Percentiles rank a stretch among this genome's conserved stretches.
Conservation (phyloP, 2,113 vertebrate genomes). For the Macquaria australasica region DNA sequence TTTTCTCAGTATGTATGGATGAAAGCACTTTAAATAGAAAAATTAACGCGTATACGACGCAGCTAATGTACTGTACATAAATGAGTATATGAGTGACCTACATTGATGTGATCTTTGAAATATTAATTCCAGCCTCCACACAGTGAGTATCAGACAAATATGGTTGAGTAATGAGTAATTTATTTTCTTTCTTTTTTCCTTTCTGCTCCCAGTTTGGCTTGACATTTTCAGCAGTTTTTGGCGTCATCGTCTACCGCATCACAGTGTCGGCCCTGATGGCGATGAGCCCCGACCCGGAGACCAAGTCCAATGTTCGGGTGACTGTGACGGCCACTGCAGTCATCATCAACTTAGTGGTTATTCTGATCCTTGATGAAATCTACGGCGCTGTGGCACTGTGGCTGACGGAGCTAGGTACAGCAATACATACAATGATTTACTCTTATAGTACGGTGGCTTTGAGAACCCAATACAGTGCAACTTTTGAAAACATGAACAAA, state of each 20-base stretch:
- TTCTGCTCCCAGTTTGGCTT: conserved; percentile 87
- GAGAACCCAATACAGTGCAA: neutral
- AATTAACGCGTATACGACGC: neutral
- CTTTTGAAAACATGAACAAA: neutral
- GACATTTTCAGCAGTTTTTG: conserved; percentile 94
- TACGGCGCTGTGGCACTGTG: conserved; percentile 94
- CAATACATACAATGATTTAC: neutral
- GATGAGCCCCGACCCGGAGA: conserved; percentile 89
- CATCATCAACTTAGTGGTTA: conserved; percentile 96
- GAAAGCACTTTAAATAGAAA: neutral
- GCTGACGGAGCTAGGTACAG: conserved; percentile 94
- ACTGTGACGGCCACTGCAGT: conserved; percentile 95
- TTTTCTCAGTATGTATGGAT: neutral
- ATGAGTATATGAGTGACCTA: conserved; percentile 25
- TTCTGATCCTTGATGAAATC: conserved; percentile 97
- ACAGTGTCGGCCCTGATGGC: conserved; percentile 92
- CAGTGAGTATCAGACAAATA: neutral
- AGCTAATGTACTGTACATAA: conserved; percentile 6
- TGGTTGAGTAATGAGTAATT: neutral
- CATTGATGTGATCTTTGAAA: conserved; percentile 24
- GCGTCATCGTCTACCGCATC: conserved; percentile 95
- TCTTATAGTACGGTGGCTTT: neutral
- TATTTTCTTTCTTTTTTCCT: neutral
- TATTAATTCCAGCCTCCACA: conserved; percentile 24
- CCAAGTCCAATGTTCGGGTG: conserved; percentile 90